A percentile compares a stretch with the other conserved stretches of the same genome.
phyloP scores from a whole-genome alignment of 2,113 vertebrate species.

The Bungarus multicinctus region DNA sequence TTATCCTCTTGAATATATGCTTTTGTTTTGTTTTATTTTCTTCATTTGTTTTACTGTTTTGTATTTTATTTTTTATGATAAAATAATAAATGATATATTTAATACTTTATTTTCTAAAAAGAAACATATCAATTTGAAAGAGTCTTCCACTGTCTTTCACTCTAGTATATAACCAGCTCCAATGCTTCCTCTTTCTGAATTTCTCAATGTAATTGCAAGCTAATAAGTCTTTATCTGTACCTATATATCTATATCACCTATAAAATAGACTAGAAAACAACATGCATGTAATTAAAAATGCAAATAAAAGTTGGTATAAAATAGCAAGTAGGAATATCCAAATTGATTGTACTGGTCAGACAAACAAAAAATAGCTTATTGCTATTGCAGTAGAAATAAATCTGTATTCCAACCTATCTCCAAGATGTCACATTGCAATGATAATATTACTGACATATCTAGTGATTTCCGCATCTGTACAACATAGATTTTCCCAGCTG shows the following conservation, averaged over 20 bases:
- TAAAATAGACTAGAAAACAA: background rate
- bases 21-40: too few relatives aligned
- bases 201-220: background rate
- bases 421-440: conserved; percentile 25
- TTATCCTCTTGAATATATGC: background rate
- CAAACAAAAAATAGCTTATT: background rate
- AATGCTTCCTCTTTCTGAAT: background rate
- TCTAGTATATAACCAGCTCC: background rate
- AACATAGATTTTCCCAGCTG: conserved; percentile 22
- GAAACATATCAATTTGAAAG: too few relatives aligned
- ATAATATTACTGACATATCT: conserved; percentile 18
- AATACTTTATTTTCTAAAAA: too few relatives aligned
- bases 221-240: background rate
- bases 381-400: conserved; percentile 11
- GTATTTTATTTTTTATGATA: too few relatives aligned
- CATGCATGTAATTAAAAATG: background rate
- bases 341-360: conserved; percentile 8
- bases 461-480: conserved; percentile 23
- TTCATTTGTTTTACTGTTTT: too few relatives aligned
- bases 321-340: background rate
- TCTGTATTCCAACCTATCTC: background rate
- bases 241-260: background rate
- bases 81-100: too few relatives aligned
- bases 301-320: background rate
- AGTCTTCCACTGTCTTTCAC: background rate